These are phyloP conservation scores for Molothrus aeneus DNA, from an alignment of 2,797 vertebrate genomes.

Conservation along the genomic window DNA sequence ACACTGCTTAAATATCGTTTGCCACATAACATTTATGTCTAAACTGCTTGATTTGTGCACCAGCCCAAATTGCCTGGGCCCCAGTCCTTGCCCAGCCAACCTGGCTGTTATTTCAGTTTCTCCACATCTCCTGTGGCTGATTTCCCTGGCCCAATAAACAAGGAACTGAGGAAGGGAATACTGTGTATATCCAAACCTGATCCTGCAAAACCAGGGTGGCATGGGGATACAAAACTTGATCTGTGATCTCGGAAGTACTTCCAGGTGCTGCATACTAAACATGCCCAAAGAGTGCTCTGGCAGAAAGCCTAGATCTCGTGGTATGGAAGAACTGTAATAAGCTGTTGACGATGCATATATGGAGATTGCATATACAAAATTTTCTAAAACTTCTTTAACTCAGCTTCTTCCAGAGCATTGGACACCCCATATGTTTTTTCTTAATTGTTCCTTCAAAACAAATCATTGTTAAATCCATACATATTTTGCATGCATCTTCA, in stretches of 20 bases:
- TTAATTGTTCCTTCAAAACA: conserved; percentile 61
- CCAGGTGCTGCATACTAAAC: conserved; percentile 68
- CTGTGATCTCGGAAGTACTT: conserved; percentile 50
- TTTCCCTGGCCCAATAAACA: neutral
- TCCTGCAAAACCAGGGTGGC: neutral
- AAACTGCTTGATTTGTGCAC: fast-evolving
- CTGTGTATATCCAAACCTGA: neutral
- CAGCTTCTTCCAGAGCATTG: conserved; percentile 55
- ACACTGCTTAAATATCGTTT: neutral
- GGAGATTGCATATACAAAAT: conserved; percentile 65
- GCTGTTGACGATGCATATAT: conserved; percentile 65
- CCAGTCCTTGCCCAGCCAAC: neutral
- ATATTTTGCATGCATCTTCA: conserved; percentile 41
- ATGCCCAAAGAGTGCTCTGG: conserved; percentile 43
- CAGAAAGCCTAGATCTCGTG: conserved; percentile 54
- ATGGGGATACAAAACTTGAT: neutral
- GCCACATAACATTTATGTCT: neutral
- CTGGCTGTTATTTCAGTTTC: neutral
- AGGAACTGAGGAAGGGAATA: neutral
- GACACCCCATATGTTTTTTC: conserved; percentile 46
- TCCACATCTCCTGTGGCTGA: neutral
- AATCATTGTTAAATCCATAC: conserved; percentile 46
- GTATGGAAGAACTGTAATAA: conserved; percentile 59
- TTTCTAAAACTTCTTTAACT: conserved; percentile 64
- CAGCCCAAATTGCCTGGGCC: neutral